These are phyloP conservation scores for Carollia perspicillata DNA, from an alignment of 2,113 vertebrate genomes.

Conservation along the genomic window DNA sequence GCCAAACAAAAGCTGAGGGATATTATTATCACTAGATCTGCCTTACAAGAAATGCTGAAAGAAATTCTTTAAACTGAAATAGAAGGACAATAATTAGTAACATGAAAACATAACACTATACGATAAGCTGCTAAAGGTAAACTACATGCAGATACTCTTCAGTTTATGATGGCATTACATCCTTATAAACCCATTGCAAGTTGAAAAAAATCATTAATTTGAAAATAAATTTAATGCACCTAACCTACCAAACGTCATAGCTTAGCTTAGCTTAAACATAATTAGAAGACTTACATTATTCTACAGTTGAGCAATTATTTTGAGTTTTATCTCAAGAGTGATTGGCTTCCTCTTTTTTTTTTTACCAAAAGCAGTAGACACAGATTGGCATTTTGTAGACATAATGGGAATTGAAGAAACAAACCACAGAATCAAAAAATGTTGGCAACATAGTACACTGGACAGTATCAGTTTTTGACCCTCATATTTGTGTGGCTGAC, in stretches of 20 bases:
- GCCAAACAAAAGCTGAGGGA: not conserved
- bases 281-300: too few species aligned
- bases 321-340: not conserved
- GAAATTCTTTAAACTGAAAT: not conserved
- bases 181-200: not conserved
- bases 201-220: not conserved
- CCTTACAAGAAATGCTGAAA: not conserved
- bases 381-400: not conserved
- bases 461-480: not conserved
- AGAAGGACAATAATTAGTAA: not conserved
- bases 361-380: not conserved
- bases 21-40: not conserved
- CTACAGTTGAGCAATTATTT: not conserved
- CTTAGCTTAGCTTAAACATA: too few species aligned
- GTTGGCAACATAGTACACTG: not conserved
- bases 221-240: too few species aligned
- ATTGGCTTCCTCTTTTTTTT: not conserved
- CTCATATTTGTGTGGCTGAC: not conserved
- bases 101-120: not conserved
- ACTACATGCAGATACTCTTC: not conserved
- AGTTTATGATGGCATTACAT: not conserved
- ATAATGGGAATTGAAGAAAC: not conserved
- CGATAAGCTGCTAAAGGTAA: not conserved
- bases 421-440: not conserved
- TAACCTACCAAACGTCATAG: too few species aligned